Evolutionary conservation across 23 tunicate species (phyloP), one percentile per base, ranked within the genome.

Genomic region (Ciona savignyi): DNA sequence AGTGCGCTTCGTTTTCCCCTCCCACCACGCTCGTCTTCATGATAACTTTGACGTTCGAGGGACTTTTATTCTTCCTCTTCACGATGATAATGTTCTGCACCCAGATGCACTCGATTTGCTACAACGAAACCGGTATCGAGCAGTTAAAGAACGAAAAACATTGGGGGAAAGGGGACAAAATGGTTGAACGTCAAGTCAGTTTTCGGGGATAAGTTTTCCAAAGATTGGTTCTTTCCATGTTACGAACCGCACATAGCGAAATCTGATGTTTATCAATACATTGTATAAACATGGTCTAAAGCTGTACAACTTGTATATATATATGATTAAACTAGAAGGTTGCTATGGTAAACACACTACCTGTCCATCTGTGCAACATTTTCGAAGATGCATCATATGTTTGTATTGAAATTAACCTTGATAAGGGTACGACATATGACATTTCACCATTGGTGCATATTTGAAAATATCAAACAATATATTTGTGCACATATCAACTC

Each of bases 81-180:
- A 95, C 99, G 23, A 28, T 77, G 64, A 95, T 95, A 51, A 95
- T 95, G 99, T 95, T 95, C 71, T 74, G 93, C 27, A 95, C 99
- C 11, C 99, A 95, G 56, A 69, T 95, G 84, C 99, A 95, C 74
- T 80, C 92, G 25, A 95, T 95, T 48, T 95, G 96, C 82, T 72
- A 49, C 56, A 95, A 95, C 66, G 99, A 95, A 77, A 95, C 99
- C 26, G 96, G 96, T 4, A 95, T 95, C 27, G 99, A 95, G 63
- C 99, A 95, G 65, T 81, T 95, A 1, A 95, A 95, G 63, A 86
- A 86, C 63, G 93, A 93, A 69, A 93, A 80, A 61, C 97, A 91
- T 62, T 84, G 85, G 85, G 60, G n/a, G 83, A 25, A 51, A 32
- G 6, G 73, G 70, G 20, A 74, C 83, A 62, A 91, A 84, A 60